A percentile compares a stretch with the other conserved stretches of the same genome.
phyloP scores from a whole-genome alignment of 2,797 vertebrate genomes.

The Chaenodraco wilsoni region DNA sequence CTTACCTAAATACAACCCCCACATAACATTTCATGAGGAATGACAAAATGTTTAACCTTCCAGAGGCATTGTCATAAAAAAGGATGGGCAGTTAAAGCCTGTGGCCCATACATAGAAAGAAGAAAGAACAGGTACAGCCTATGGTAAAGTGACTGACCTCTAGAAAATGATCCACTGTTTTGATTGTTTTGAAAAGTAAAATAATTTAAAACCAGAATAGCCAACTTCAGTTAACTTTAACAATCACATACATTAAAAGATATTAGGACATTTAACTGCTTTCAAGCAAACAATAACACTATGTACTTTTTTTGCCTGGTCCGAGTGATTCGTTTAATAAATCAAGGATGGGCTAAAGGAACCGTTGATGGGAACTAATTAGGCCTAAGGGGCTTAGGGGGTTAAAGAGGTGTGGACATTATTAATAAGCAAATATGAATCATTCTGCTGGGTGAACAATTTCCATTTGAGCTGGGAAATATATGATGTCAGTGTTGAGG shows the following conservation, averaged over 20 bases:
- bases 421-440: constrained; percentile 73
- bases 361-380: constrained; percentile 66
- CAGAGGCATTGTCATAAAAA: constrained; percentile 51
- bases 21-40: constrained; percentile 67
- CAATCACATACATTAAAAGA: neutral
- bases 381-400: constrained; percentile 48
- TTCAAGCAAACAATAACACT: constrained; percentile 5
- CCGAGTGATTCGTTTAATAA: constrained; percentile 45
- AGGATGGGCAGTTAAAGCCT: constrained; percentile 56
- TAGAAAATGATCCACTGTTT: constrained; percentile 34
- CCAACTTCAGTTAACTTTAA: neutral
- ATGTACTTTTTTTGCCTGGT: neutral
- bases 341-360: constrained; percentile 54
- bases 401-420: constrained; percentile 66
- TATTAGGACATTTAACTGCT: neutral
- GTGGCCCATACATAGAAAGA: constrained; percentile 22
- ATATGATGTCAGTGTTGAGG: constrained; percentile 16
- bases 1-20: constrained; percentile 65
- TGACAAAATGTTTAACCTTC: constrained; percentile 68
- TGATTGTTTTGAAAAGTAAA: constrained; percentile 2
- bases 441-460: constrained; percentile 34
- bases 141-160: constrained; percentile 17
- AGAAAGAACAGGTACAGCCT: constrained; percentile 31
- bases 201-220: neutral
- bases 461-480: constrained; percentile 31